Conservation (phyloP, 2,797 vertebrate species). For the Eospalax fontanierii region DNA sequence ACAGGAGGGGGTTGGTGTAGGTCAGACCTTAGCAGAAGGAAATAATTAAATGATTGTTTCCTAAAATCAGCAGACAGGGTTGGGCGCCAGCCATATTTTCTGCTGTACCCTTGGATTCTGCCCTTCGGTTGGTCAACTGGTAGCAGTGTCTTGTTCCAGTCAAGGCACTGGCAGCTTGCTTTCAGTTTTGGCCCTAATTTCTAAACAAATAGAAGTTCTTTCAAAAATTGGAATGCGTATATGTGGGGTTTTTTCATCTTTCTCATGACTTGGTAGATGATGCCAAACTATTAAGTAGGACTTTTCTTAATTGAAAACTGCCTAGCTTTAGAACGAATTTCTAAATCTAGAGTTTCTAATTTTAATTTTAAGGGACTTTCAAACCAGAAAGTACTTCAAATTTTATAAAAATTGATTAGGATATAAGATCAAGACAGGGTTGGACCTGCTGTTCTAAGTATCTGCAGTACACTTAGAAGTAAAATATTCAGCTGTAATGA, state of each 20-base stretch:
- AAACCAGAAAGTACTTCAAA: not conserved
- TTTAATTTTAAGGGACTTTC: conserved; percentile 62
- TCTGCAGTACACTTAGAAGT: not conserved
- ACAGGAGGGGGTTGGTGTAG: conserved; percentile 57
- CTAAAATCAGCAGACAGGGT: conserved; percentile 54
- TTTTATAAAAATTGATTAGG: conserved; percentile 23
- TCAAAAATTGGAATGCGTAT: conserved; percentile 1
- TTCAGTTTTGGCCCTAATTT: conserved; percentile 28
- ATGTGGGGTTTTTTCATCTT: not conserved
- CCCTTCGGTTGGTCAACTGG: not conserved
- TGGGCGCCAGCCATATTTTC: conserved; percentile 25
- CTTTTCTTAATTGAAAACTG: conserved; percentile 56
- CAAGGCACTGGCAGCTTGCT: conserved; percentile 24
- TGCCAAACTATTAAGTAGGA: conserved; percentile 36
- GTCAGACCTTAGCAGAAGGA: conserved; percentile 76
- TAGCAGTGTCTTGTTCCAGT: not conserved
- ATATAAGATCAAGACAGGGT: not conserved
- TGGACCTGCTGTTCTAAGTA: not conserved
- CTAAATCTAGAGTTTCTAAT: conserved; percentile 49
- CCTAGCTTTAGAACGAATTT: conserved; percentile 47
- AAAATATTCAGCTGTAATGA: not conserved
- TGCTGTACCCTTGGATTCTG: not conserved
- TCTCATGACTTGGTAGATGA: not conserved
- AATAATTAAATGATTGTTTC: conserved; percentile 74
- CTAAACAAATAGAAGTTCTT: conserved; percentile 44